phyloP scores from a whole-genome alignment of 2,113 vertebrate species.

The Danionella cerebrum region DNA sequence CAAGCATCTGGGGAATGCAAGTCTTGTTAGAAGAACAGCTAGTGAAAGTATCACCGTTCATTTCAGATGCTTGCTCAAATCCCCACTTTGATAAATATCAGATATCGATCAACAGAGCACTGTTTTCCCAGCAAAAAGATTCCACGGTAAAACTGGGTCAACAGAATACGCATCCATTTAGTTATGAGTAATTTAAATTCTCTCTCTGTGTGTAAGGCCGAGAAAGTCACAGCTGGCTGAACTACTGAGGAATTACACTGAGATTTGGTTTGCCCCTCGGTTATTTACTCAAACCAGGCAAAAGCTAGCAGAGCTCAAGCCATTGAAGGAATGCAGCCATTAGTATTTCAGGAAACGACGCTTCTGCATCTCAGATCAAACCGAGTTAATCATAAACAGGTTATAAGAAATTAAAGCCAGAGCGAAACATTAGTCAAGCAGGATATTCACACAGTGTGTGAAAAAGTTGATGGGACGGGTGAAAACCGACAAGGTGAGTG shows the following conservation, averaged over 20 bases:
- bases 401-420: not conserved
- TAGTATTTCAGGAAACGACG: not conserved
- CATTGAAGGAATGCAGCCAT: not conserved
- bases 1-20: too few species aligned
- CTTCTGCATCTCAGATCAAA: not conserved
- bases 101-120: not conserved
- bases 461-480: not conserved
- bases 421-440: not conserved
- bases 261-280: not conserved
- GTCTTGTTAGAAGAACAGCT: too few species aligned
- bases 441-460: not conserved
- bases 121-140: not conserved
- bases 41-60: too few species aligned
- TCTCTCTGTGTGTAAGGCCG: not conserved
- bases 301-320: slow-evolving; percentile 3
- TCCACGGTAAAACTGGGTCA: not conserved
- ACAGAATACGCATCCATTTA: not conserved
- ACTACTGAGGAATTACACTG: slow-evolving; percentile 4
- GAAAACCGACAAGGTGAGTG: not conserved
- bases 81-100: not conserved
- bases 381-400: not conserved
- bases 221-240: not conserved
- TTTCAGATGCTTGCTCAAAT: not conserved
- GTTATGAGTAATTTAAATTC: slow-evolving; percentile 22
- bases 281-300: slow-evolving; percentile 8